These are phyloP conservation scores for Typhlomys cinereus DNA, from an alignment of 2,113 vertebrate genomes.

Conservation along the genomic window DNA sequence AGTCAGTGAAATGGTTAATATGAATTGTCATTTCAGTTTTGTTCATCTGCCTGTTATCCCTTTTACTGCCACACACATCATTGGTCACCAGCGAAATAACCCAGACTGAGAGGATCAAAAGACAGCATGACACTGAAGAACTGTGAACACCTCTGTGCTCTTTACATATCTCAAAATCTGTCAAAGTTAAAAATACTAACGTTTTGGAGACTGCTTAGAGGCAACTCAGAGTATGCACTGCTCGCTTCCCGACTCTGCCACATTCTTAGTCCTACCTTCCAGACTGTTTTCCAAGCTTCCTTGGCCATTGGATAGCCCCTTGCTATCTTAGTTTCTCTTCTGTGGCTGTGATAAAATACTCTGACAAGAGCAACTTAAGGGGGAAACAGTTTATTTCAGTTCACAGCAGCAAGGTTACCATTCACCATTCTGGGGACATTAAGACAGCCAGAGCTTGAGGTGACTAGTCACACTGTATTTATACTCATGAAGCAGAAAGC, in stretches of 20 bases:
- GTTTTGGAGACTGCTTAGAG: background rate
- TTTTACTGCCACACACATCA: too few relatives aligned
- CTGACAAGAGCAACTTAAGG: too few relatives aligned
- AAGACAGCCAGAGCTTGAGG: too few relatives aligned
- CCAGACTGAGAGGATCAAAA: background rate
- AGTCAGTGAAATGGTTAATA: background rate
- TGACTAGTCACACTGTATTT: too few relatives aligned
- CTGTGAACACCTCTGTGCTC: background rate
- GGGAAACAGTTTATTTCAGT: too few relatives aligned
- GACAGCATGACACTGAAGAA: background rate
- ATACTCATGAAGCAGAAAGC: too few relatives aligned
- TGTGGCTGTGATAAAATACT: too few relatives aligned
- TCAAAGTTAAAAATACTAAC: background rate
- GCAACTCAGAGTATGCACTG: background rate
- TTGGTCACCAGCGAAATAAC: background rate
- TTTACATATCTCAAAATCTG: background rate
- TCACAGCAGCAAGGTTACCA: too few relatives aligned
- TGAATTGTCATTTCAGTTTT: background rate
- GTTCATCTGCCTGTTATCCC: too few relatives aligned
- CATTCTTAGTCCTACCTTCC: background rate
- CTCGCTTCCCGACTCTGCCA: background rate
- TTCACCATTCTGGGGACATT: too few relatives aligned
- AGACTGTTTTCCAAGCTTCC: background rate
- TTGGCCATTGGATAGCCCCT: background rate
- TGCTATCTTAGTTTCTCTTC: too few relatives aligned